A percentile compares a stretch with the other conserved stretches of the same genome.
Conservation (phyloP, 1,140 invertebrate species). For the Dendrolimus punctatus region DNA sequence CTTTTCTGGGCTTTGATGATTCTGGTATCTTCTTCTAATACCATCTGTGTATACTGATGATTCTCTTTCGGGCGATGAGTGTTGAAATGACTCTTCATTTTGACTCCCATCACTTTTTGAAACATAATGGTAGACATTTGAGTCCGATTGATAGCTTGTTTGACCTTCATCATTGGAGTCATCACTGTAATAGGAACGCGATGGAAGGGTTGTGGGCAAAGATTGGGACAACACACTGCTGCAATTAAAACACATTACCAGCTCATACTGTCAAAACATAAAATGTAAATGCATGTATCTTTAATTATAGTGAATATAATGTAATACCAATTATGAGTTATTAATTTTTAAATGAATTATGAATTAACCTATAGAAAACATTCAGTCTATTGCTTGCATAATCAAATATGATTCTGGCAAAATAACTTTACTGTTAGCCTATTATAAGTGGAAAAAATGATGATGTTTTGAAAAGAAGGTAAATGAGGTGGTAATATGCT, state of each 20-base stretch:
- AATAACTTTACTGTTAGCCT: no score
- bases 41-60: neutral
- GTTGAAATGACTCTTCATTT: neutral
- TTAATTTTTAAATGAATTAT: no score
- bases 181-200: constrained; percentile 38
- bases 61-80: neutral
- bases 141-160: constrained; percentile 3
- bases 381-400: no score
- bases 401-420: no score
- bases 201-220: constrained; percentile 38
- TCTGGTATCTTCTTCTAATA: neutral
- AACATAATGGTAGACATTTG: neutral
- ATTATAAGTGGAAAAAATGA: no score
- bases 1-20: neutral
- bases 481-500: no score
- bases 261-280: neutral
- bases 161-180: constrained; percentile 17
- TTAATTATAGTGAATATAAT: no score
- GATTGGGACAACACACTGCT: constrained; percentile 47
- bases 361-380: no score
- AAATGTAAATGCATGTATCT: no score
- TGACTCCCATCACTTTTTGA: neutral
- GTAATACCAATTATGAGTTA: no score
- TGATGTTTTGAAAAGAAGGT: no score
- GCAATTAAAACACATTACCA: constrained; percentile 26